Percentiles rank a stretch among this genome's conserved stretches.
Conservation (phyloP, 2,113 vertebrate genomes). For the Barnardius zonarius region DNA sequence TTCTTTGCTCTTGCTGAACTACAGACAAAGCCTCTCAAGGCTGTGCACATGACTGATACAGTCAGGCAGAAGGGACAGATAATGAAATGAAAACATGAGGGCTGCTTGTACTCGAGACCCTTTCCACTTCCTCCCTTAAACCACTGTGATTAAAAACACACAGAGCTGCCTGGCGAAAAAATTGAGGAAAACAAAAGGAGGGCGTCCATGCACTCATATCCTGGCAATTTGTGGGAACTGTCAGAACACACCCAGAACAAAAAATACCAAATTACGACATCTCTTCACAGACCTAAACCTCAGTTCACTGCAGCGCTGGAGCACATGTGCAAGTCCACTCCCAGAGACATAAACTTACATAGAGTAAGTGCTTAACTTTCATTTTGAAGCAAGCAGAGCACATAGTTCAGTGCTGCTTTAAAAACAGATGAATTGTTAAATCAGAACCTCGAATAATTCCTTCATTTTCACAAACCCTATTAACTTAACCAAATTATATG, state of each 20-base stretch:
- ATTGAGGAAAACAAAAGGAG: neutral
- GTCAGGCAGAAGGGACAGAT: neutral
- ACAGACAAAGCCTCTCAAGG: neutral
- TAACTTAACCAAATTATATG: neutral
- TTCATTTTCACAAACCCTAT: neutral
- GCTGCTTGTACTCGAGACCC: neutral
- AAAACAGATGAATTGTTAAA: neutral
- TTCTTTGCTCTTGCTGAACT: neutral
- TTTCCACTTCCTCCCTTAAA: neutral
- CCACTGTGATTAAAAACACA: neutral
- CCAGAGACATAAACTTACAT: neutral
- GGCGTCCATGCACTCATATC: neutral
- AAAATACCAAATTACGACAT: neutral
- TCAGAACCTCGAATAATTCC: neutral
- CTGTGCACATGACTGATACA: neutral
- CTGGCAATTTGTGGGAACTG: constrained; percentile 9
- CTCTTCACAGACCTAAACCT: accelerated
- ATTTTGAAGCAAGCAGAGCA: neutral
- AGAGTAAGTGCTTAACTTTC: neutral
- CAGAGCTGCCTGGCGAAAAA: neutral
- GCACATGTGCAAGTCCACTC: neutral
- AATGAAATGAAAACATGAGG: neutral
- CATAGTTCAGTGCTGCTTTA: neutral
- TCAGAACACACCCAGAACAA: neutral
- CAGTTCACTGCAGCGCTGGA: neutral